Evolutionary conservation across 1,140 invertebrate species (phyloP), one percentile per base, ranked within the genome.

Genomic region (Lepidurus couesii): DNA sequence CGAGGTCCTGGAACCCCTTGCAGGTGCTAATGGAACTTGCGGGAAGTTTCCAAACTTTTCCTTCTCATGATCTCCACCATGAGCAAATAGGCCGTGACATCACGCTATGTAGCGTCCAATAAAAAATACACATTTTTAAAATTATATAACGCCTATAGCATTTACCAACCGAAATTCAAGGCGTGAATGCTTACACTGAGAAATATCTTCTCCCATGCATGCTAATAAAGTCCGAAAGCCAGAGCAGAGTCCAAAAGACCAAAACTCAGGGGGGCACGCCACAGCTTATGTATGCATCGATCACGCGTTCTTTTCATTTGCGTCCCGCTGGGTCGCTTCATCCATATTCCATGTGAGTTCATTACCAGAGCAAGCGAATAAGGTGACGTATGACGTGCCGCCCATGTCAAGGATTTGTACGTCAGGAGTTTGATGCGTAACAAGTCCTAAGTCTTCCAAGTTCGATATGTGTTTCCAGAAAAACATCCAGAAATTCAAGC

Each of bases 291-390:
- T 34, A 47, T 77, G 75, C 78, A 79, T 79, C 78, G 78, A 79
- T 79, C 78, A 79, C 73, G 73, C 74, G 65, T 44, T 45, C 75
- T 79, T 75, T 79, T 79, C 78, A 79, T 79, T 79, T 79, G 78
- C 75, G 44, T 79, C 78, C 78, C 78, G 78, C 78, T 79, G 78
- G 44, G 78, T 74, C 45, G 76, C 65, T 79, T 75, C 78, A 75
- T 79, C 78, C 78, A 73, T 73, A 79, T 74, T 79, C 75, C 47
- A 77, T 47, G 42, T 45, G 65, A 79, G 78, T 79, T 79, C 78
- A 79, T 79, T 79, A 74, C 78, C n/a, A 43, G 7, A 45, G 11
- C 78, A 42, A 74, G 47, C 73, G 21, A 74, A 65, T 65, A 65
- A 65, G 21, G 13, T 65, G 53, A 65, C 53, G 16, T 65, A 65